Conservation (phyloP, 2,888 invertebrate genomes). For the Drosophila lutescens region DNA sequence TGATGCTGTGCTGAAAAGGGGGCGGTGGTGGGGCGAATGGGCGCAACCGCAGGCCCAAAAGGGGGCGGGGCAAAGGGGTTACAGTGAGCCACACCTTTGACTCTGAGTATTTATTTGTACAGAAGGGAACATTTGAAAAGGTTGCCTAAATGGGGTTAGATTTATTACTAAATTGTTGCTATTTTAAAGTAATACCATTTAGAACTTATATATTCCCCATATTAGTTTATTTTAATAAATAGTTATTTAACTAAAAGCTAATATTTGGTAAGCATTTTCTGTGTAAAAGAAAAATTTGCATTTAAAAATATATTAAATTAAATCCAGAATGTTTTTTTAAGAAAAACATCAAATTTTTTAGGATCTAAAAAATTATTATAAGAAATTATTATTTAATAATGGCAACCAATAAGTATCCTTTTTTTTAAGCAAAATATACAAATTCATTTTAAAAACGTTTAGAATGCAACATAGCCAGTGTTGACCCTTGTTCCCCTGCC, state of each 20-base stretch:
- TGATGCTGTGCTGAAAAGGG: conserved; percentile 45
- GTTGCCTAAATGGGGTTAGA: neutral
- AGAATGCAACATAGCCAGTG: neutral
- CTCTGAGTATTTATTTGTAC: conserved; percentile 46
- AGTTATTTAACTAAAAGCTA: too few species aligned
- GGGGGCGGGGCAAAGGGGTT: conserved; percentile 18
- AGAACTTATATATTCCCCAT: too few species aligned
- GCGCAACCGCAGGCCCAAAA: conserved; percentile 56
- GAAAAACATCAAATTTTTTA: too few species aligned
- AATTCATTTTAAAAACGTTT: neutral
- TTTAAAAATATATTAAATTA: too few species aligned
- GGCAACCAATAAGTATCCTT: too few species aligned
- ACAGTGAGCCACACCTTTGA: conserved; percentile 42
- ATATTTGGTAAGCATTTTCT: too few species aligned
- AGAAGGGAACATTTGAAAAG: conserved; percentile 11
- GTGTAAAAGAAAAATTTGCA: too few species aligned
- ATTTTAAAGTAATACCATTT: too few species aligned
- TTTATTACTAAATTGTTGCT: neutral
- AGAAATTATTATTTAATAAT: too few species aligned
- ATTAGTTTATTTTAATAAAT: too few species aligned
- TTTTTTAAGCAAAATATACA: neutral
- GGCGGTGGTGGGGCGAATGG: conserved; percentile 19
- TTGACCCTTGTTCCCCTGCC: conserved; percentile 47
- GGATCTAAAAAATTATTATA: too few species aligned
- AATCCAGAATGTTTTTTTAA: too few species aligned